These are phyloP conservation scores for Xyliphius kryptos DNA, from an alignment of 2,113 vertebrate species.

Conservation along the genomic window DNA sequence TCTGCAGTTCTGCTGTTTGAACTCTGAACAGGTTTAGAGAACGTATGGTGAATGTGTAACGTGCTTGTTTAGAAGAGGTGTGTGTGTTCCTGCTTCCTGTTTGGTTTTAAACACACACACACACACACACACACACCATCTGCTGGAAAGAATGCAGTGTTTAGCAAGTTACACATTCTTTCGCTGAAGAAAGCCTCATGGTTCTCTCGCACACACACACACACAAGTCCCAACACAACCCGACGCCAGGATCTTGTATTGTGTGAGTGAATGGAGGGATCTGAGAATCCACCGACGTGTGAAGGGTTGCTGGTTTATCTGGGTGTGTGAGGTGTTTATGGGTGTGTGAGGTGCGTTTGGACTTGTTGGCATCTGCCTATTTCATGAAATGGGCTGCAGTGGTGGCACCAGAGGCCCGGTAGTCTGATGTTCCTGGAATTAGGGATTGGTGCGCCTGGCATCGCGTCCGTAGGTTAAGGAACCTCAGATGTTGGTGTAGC, in stretches of 20 bases:
- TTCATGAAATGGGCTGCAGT: too few species aligned
- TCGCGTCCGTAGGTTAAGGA: too few species aligned
- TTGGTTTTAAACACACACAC: constrained; percentile 3
- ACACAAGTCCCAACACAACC: neutral
- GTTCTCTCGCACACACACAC: constrained; percentile 17
- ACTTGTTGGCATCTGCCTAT: too few species aligned
- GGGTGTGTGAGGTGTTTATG: neutral
- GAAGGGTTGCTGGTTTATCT: neutral
- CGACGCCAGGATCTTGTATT: neutral
- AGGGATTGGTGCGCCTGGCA: too few species aligned
- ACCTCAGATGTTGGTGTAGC: too few species aligned
- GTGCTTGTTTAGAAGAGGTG: too few species aligned
- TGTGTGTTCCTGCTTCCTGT: too few species aligned
- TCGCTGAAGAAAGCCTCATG: constrained; percentile 18
- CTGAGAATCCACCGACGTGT: neutral
- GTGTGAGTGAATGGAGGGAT: neutral
- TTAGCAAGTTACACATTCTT: constrained; percentile 30
- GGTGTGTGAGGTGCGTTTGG: neutral
- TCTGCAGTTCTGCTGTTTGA: too few species aligned
- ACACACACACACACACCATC: constrained; percentile 8
- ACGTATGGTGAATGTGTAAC: too few species aligned
- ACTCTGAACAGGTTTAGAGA: too few species aligned
- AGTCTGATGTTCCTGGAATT: too few species aligned
- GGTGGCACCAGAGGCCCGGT: too few species aligned
- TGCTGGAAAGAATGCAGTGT: constrained; percentile 33